Evolutionary conservation across 2,888 invertebrate genomes (phyloP), one percentile per base, ranked within the genome.

Genomic region (Allygus modestus): DNA sequence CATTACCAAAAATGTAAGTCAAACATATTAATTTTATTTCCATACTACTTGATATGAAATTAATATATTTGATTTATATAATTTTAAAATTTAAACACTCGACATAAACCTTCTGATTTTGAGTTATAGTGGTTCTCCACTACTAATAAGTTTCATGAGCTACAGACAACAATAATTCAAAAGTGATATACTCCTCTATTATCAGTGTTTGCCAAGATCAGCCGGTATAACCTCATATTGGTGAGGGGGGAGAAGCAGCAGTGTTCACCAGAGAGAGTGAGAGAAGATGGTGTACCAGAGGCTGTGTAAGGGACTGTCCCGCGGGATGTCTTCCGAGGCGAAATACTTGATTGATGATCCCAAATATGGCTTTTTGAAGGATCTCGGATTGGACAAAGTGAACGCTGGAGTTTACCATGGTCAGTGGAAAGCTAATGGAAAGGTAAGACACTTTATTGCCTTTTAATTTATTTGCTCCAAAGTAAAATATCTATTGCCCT

Each of bases 381-480:
- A 99, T 86, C 92, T 99, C 86, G 99, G 98, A 0, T 90, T 99
- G 26, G 92, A 94, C 83, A 93, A 94, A 87, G 94, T 93, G 65
- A 99, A 99, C 92, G 91, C 92, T 0, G 99, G 99, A 5, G 98
- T 98, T 9, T 99, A 94, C 89, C 94, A 96, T 90, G 99, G 99
- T 69, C 92, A 93, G 88, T 99, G 99, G 99, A 93, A 94, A 87
- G 99, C 97, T 5, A 95, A 94, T 86, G 99, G 99, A 54, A 92
- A 95, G 92, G 96, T 97, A 91, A 91, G n/a, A n/a, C 89, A 87
- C 86, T 90, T 82, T 37, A 37, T 37, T 37, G 37, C 9, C 28
- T 26, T 65, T n/a, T n/a, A n/a, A n/a, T n/a, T n/a, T n/a, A n/a
- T n/a, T n/a, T n/a, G n/a, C n/a, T n/a, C n/a, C n/a, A n/a, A n/a